Evolutionary conservation across 2,113 vertebrate genomes (phyloP), one percentile per base, ranked within the genome.

Genomic region (Eolophus roseicapilla): DNA sequence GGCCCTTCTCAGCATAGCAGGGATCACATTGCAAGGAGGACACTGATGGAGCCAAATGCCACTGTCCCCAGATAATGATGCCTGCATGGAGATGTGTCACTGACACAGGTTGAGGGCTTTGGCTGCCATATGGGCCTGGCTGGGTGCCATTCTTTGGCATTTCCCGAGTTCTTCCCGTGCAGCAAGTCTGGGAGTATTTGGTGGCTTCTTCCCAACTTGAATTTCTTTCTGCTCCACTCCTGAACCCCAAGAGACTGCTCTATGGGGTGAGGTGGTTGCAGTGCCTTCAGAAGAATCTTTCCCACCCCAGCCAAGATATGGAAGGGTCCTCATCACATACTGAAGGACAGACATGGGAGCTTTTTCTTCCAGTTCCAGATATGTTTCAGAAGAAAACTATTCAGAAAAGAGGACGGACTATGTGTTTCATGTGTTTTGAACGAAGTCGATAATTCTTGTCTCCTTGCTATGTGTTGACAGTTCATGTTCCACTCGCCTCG

Each of bases 11-110:
- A n/a, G 60, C 39, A 23, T 25, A 68, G 60, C 87, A 68, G 65
- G 33, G 52, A 60, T 84, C 0, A 0, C 17, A 35, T 60, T 91
- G 60, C 1, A 0, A 49, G 73, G 77, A 70, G 77, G 8, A 63
- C 6, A 1, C 28, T 49, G 69, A n/a, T 0, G 1, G 55, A 41
- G n/a, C 57, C 20, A 68, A 64, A 79, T 90, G 69, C 57, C 50
- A n/a, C 50, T 1, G 5, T 57, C 41, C 43, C 47, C 65, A 50
- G 21, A 33, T 71, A 55, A 71, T 9, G 47, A 29, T 4, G 21
- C 44, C 74, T 91, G 13, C 0, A 0, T 50, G 63, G 73, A 69
- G 16, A n/a, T 64, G 50, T 63, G 52, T 73, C 62, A 71, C 47
- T 2, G 0, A 5, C 37, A 19, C 47, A 53, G 37, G 23, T 4